Percentiles rank a stretch among this genome's conserved stretches.
These are phyloP conservation scores for Aethes cnicana DNA, from an alignment of 2,888 invertebrate genomes.

Conservation along the genomic window DNA sequence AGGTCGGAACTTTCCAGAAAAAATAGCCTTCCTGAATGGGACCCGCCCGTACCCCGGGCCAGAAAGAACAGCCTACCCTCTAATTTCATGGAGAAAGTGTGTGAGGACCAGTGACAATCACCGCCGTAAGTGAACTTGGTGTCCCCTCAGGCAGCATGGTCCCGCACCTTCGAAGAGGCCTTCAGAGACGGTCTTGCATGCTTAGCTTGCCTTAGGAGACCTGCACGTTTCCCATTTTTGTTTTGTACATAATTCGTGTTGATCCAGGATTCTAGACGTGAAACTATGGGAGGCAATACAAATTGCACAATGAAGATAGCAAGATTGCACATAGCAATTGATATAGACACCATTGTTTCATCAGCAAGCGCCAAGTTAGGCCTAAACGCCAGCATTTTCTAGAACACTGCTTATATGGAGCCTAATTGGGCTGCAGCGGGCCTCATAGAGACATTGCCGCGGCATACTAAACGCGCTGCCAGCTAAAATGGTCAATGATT, in stretches of 20 bases:
- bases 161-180: conserved; percentile 61
- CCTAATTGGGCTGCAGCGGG: too few species aligned
- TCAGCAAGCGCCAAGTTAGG: too few species aligned
- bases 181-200: conserved; percentile 78
- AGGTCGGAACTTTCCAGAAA: conserved; percentile 68
- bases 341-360: too few species aligned
- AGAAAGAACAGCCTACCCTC: conserved; percentile 76
- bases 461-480: too few species aligned
- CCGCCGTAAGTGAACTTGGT: conserved; percentile 75
- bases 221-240: conserved; percentile 72
- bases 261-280: background rate
- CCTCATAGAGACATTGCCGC: too few species aligned
- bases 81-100: conserved; percentile 65
- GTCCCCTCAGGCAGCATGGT: conserved; percentile 77
- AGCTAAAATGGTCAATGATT: too few species aligned
- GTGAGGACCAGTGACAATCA: conserved; percentile 67
- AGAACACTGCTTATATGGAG: too few species aligned
- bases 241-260: conserved; percentile 43
- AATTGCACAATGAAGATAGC: background rate
- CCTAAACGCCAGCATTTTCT: too few species aligned
- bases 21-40: conserved; percentile 78
- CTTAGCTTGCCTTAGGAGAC: conserved; percentile 56
- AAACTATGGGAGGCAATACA: background rate
- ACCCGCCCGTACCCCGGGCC: conserved; percentile 69
- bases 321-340: too few species aligned